phyloP scores from a whole-genome alignment of 2,113 vertebrate genomes.

The Myxocyprinus asiaticus region DNA sequence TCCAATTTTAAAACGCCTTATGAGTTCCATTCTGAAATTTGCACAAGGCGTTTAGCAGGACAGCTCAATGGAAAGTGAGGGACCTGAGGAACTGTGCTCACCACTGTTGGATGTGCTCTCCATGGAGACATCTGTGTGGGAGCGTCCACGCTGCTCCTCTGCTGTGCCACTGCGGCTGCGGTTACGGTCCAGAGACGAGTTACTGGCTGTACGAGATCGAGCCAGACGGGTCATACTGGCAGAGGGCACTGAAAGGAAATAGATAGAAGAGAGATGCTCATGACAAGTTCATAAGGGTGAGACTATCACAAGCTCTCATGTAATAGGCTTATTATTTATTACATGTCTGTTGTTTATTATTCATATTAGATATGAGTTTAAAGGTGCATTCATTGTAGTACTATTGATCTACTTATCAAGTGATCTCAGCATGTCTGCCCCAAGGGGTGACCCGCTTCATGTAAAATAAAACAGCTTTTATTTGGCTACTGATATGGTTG shows the following conservation, averaged over 20 bases:
- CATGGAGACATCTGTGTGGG: constrained; percentile 78
- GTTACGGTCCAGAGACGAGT: constrained; percentile 79
- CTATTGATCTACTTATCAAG: too few species aligned
- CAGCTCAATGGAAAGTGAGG: constrained; percentile 82
- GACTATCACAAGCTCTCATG: too few species aligned
- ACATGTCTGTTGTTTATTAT: too few species aligned
- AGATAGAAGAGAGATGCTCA: constrained; percentile 63
- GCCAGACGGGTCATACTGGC: constrained; percentile 60
- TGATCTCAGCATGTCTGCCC: too few species aligned
- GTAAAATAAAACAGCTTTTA: too few species aligned
- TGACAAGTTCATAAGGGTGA: too few species aligned
- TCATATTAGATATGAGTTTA: too few species aligned
- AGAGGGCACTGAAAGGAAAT: constrained; percentile 78
- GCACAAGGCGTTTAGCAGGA: constrained; percentile 75
- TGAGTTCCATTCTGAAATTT: background rate
- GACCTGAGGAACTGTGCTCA: constrained; percentile 61
- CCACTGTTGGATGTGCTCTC: constrained; percentile 73
- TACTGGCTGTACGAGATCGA: constrained; percentile 66
- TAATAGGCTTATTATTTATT: too few species aligned
- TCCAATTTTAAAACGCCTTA: background rate
- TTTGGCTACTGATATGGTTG: too few species aligned
- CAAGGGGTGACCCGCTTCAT: too few species aligned
- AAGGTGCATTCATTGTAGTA: too few species aligned
- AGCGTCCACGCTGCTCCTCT: constrained; percentile 71
- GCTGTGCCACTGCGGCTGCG: constrained; percentile 75